Conservation (phyloP, 2,888 invertebrate species). For the Trissolcus japonicus region DNA sequence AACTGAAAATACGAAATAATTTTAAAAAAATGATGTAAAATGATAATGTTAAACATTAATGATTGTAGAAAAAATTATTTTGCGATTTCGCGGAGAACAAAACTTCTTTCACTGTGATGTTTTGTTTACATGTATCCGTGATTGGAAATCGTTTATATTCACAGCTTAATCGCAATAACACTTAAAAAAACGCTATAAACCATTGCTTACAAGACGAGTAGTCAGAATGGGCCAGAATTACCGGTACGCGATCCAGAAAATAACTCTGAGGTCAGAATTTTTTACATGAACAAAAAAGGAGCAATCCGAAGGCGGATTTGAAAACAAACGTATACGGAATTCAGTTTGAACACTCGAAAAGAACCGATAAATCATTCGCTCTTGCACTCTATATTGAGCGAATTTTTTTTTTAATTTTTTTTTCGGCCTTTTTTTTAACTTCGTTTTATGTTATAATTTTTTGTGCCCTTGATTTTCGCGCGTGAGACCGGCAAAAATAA, state of each 20-base stretch:
- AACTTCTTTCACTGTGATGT: too few species aligned
- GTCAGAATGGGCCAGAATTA: too few species aligned
- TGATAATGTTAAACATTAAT: too few species aligned
- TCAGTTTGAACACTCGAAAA: constrained; percentile 24
- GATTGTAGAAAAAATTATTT: too few species aligned
- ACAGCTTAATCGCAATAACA: too few species aligned
- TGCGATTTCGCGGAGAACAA: too few species aligned
- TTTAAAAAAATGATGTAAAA: too few species aligned
- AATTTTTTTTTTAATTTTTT: constrained; percentile 21
- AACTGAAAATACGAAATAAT: too few species aligned
- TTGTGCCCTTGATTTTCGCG: constrained; percentile 42
- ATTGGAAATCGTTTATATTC: too few species aligned
- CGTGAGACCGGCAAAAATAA: constrained; percentile 31
- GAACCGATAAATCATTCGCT: constrained; percentile 49
- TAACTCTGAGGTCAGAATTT: constrained; percentile 3
- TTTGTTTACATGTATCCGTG: too few species aligned
- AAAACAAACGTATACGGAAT: constrained; percentile 46
- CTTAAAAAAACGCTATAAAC: too few species aligned
- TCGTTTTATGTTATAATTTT: constrained; percentile 50
- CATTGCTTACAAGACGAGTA: too few species aligned
- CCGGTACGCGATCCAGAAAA: constrained; percentile 4
- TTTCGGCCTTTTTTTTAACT: constrained; percentile 26
- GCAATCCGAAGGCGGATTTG: constrained; percentile 20
- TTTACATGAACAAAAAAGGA: constrained; percentile 7
- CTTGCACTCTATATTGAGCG: constrained; percentile 37